These are phyloP conservation scores for Neodiprion lecontei DNA, from an alignment of 1,140 invertebrate genomes.

Conservation along the genomic window DNA sequence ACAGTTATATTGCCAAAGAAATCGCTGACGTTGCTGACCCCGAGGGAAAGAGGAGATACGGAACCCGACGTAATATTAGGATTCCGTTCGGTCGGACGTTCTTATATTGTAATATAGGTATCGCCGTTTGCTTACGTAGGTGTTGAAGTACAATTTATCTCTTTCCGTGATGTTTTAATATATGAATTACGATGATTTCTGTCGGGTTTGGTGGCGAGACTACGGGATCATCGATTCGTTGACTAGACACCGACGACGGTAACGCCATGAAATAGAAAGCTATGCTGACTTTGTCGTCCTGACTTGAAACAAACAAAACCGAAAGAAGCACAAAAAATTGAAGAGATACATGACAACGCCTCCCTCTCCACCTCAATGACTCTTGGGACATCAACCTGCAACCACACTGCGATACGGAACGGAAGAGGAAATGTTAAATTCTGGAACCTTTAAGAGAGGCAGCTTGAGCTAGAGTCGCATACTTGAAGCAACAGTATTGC, in stretches of 20 bases:
- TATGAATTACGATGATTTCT: too few species aligned
- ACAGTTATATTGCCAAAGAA: slow-evolving; percentile 60
- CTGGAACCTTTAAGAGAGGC: neutral
- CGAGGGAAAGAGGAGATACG: slow-evolving; percentile 19
- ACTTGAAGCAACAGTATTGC: neutral
- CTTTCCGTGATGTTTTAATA: neutral
- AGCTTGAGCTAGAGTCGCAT: neutral
- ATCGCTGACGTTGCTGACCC: slow-evolving; percentile 51
- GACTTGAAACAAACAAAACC: too few species aligned
- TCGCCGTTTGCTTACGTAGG: too few species aligned
- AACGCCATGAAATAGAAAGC: too few species aligned
- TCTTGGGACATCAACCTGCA: neutral
- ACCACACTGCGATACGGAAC: neutral
- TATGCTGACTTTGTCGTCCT: too few species aligned
- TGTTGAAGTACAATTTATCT: neutral
- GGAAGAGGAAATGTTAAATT: too few species aligned
- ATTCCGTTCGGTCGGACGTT: slow-evolving; percentile 54
- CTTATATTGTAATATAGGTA: slow-evolving; percentile 49
- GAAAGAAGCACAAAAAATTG: too few species aligned
- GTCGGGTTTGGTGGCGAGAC: too few species aligned
- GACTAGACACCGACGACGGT: too few species aligned
- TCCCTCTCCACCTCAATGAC: neutral
- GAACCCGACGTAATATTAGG: slow-evolving; percentile 51
- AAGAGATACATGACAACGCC: too few species aligned
- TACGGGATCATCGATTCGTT: too few species aligned